These are phyloP conservation scores for Microtus ochrogaster DNA, from an alignment of 2,113 vertebrate species.

Conservation along the genomic window DNA sequence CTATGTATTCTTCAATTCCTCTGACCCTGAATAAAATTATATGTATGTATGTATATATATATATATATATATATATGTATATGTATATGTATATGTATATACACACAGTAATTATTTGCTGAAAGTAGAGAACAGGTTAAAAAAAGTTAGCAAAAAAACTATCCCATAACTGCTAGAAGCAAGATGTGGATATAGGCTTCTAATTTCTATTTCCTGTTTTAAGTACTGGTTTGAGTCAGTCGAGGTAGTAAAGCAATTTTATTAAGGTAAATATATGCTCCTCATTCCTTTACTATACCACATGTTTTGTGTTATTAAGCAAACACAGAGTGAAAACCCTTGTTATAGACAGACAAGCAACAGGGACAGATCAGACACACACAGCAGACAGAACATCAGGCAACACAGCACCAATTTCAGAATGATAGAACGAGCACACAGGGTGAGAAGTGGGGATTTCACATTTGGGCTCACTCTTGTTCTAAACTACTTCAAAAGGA, in stretches of 20 bases:
- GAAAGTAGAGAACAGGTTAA: not conserved
- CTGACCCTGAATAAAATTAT: not conserved
- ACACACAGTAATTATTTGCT: not conserved
- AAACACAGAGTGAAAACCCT: not conserved
- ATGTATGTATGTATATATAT: no score
- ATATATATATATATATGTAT: no score
- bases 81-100: no score
- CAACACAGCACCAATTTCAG: not conserved
- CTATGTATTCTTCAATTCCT: not conserved
- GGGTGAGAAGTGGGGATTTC: not conserved
- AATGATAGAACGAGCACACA: not conserved
- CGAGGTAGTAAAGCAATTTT: not conserved
- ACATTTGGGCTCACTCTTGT: not conserved
- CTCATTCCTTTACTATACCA: not conserved
- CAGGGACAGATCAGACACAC: not conserved
- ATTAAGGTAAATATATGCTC: not conserved
- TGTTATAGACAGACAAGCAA: not conserved
- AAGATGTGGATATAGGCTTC: not conserved
- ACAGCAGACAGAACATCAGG: not conserved
- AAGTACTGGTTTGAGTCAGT: not conserved
- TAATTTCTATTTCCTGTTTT: not conserved
- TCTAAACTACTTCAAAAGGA: not conserved
- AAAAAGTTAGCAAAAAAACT: not conserved
- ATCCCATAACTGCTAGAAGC: not conserved
- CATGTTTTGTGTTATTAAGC: not conserved